Base-by-base conservation (phyloP, 2,888 invertebrate genomes). In the Sesamia inferens region DNA sequence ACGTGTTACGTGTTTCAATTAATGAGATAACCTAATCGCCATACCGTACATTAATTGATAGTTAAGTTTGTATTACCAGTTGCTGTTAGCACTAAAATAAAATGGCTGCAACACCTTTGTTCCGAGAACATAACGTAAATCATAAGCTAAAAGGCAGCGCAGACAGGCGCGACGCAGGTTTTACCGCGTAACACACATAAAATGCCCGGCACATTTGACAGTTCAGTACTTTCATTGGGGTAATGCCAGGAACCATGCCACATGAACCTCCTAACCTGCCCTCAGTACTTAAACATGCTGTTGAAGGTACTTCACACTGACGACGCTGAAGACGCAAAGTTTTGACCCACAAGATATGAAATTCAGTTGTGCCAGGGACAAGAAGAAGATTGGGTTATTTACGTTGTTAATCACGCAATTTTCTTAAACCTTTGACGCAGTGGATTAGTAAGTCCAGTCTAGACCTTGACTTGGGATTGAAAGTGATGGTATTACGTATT, bases 41-140 rank as follows among this genome's bases (percentile, higher is more conserved):
- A 31, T 31, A 31, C 31, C 3, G 31, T 7, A 39, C 5, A 39
- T 5, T 39, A 4, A 39, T 39, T 39, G 13, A 48, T 69, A 19
- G 31, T 78, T 47, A 14, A 14, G 0, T 74, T 54, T 13, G 31
- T 54, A 22, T 71, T 44, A 47, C 7, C 4, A 8, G 47, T 13
- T 62, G n/a, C 19, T 6, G 7, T 57, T 71, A 31, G 24, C 24
- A 39, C 10, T n/a, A 11, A 39, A 19, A 42, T n/a, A 14, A 24
- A 5, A 71, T 59, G 6, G 14, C n/a, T 70, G n/a, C 14, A 51
- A 48, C 42, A 22, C 16, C 51, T 51, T 65, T 65, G 48, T 62
- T 65, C 31, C 8, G 55, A 47, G 22, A 67, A 63, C 48, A 51
- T 61, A 48, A 55, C 31, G 11, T 51, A 48, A 57, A 10, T 77